Base-by-base conservation (phyloP, 2,888 invertebrate genomes). In the Trichogramma evanescens region DNA sequence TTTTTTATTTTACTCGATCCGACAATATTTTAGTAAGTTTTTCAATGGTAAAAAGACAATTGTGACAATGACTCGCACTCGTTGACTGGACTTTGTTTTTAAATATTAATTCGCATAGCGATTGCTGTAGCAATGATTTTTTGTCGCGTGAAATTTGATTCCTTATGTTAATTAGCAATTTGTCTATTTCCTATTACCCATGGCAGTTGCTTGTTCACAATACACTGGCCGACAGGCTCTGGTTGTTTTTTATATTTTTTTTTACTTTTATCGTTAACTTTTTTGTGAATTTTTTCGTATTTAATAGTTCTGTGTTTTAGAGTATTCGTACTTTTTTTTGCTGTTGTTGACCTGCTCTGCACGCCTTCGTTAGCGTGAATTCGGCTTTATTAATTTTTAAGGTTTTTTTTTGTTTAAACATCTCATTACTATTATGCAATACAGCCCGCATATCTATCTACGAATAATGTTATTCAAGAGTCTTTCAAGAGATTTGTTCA, bases 181-280 rank as follows among this genome's bases (percentile, higher is more conserved):
- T 70, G 67, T 72, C 73, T 75, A 73, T 63, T 68, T 68, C 70
- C 69, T 70, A 71, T 69, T 68, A 73, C 72, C 72, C 73, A 74
- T 75, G 75, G 75, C 75, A 75, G 75, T 75, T 73, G 72, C 75
- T 74, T 71, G 70, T 74, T 74, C 71, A 74, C 71, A 26, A 26
- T 71, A 59, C 56, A 74, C 73, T 72, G 71, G 71, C 74, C 74
- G 74, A 72, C 71, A 71, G 74, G 70, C 72, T 71, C 69, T 66
- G 65, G 63, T 58, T 62, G 57, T 57, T 44, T 54, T 54, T 62
- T 52, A 43, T 55, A 13, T 58, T 59, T 43, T 57, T 65, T 65
- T 65, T 56, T 61, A 9, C 26, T 43, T 4, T 41, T 52, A 58
- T 51, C 53, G 44, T 61, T 56, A 56, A 56, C 53, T 51, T 55